These are phyloP conservation scores for Agrotis ipsilon DNA, from an alignment of 2,888 invertebrate genomes.

Conservation along the genomic window DNA sequence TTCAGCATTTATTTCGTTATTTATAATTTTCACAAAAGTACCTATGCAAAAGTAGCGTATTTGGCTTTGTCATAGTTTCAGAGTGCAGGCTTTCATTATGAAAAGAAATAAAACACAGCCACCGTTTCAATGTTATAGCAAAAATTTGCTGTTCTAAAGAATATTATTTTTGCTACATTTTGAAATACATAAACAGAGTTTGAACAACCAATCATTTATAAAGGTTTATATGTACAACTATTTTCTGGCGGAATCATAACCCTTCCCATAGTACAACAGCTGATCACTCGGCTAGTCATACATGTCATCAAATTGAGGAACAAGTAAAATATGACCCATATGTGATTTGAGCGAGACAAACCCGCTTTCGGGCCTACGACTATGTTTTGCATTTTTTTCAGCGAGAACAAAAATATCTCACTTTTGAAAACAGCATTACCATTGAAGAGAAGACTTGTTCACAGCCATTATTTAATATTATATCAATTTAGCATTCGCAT, in stretches of 20 bases:
- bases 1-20: not conserved
- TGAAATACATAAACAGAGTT: not conserved
- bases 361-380: too few species aligned
- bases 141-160: not conserved
- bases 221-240: not conserved
- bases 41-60: not conserved
- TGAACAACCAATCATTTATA: not conserved
- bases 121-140: not conserved
- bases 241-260: not conserved
- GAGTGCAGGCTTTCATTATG: not conserved
- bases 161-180: not conserved
- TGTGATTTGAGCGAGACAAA: too few species aligned
- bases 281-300: not conserved
- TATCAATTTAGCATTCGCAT: slow-evolving; percentile 36
- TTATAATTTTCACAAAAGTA: too few species aligned
- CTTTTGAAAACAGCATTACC: too few species aligned
- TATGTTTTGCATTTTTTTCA: too few species aligned
- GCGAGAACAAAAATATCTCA: too few species aligned
- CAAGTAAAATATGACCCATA: too few species aligned
- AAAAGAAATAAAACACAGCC: not conserved
- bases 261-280: not conserved
- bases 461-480: slow-evolving; percentile 2
- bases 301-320: not conserved
- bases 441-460: not conserved
- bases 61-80: not conserved